These are phyloP conservation scores for Gorsachius goisagi DNA, from an alignment of 2,113 vertebrate genomes.

Conservation along the genomic window DNA sequence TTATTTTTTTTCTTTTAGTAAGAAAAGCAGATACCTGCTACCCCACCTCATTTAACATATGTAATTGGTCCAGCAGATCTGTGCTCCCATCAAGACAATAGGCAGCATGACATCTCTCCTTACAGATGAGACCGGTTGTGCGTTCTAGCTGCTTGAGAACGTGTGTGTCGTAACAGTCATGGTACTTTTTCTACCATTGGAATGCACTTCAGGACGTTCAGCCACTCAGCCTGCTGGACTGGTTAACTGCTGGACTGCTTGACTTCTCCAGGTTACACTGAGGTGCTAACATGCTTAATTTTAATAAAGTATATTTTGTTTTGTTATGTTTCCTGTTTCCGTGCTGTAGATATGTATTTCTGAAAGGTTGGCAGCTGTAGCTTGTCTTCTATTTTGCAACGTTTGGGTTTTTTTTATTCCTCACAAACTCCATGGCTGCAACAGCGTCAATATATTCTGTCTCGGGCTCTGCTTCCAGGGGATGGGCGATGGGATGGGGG, in stretches of 20 bases:
- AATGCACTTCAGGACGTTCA: constrained; percentile 67
- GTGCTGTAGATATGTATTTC: background rate
- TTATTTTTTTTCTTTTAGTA: background rate
- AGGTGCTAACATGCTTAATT: constrained; percentile 75
- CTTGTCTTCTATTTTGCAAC: background rate
- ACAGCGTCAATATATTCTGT: accelerated
- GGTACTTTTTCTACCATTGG: constrained; percentile 68
- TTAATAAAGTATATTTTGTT: constrained; percentile 76
- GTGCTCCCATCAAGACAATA: background rate
- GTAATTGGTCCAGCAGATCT: constrained; percentile 35
- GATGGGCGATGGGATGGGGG: too few species aligned
- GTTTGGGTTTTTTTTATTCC: background rate
- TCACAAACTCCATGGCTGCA: background rate
- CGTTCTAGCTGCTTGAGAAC: background rate
- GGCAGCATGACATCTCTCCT: constrained; percentile 34
- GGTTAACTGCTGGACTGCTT: constrained; percentile 68
- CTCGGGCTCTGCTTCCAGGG: too few species aligned
- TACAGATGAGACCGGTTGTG: background rate
- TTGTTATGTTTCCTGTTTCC: constrained; percentile 17
- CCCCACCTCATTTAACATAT: background rate
- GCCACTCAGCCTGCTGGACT: constrained; percentile 54
- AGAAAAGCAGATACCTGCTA: constrained; percentile 8
- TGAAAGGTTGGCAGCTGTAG: background rate
- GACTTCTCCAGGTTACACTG: constrained; percentile 69
- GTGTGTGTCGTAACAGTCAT: background rate